Evolutionary conservation across 2,797 vertebrate species (phyloP).

Genomic region (Eupleurogrammus muticus): DNA sequence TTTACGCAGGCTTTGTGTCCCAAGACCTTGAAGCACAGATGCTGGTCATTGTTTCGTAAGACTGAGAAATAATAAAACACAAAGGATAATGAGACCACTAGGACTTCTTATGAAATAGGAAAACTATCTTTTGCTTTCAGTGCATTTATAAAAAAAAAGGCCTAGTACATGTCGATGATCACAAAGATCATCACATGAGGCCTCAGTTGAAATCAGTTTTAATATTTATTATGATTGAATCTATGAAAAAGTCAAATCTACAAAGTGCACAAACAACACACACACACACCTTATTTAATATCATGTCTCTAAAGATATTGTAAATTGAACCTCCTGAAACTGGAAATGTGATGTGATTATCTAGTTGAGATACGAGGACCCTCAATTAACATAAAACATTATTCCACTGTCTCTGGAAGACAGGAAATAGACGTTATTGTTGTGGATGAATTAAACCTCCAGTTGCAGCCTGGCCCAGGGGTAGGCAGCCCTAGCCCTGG

Average conservation of each 20-base stretch:
- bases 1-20: constrained; percentile 7
- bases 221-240: background rate
- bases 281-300: background rate
- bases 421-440: background rate
- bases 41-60: background rate
- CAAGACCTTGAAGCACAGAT: background rate
- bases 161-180: background rate
- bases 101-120: constrained; percentile 18
- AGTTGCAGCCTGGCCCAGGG: too few relatives aligned
- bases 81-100: background rate
- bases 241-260: background rate
- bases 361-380: background rate
- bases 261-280: background rate
- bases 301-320: too few relatives aligned
- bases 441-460: background rate
- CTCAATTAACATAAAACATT: background rate
- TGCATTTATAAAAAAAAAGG: background rate
- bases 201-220: background rate
- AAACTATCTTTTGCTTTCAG: background rate
- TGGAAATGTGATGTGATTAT: background rate
- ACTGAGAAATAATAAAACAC: background rate
- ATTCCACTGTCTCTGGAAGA: background rate
- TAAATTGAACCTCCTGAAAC: background rate
- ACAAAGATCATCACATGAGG: background rate
- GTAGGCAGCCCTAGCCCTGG: too few relatives aligned